These are phyloP conservation scores for Archips crataeganus DNA, from an alignment of 2,888 invertebrate species.

Conservation along the genomic window DNA sequence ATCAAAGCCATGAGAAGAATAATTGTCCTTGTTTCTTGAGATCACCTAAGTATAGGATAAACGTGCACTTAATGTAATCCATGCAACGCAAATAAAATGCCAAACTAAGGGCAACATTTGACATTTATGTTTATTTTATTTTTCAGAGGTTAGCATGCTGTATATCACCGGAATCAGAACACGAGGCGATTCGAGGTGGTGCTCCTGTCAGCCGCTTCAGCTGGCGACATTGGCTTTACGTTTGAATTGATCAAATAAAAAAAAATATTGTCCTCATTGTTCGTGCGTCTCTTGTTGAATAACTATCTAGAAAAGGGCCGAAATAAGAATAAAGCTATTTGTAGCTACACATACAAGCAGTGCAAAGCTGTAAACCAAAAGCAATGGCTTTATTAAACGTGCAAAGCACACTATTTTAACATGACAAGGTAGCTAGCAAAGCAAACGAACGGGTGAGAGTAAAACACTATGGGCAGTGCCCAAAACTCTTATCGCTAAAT, in stretches of 20 bases:
- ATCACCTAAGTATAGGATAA: no score
- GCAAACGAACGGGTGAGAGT: not conserved
- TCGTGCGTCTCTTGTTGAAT: not conserved
- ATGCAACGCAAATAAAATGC: no score
- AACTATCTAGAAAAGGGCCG: not conserved
- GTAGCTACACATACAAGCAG: not conserved
- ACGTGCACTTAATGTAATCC: no score
- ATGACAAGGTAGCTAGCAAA: not conserved
- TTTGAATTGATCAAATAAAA: conserved; percentile 69
- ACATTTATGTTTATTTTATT: not conserved
- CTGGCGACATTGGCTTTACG: conserved; percentile 89
- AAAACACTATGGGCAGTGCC: not conserved
- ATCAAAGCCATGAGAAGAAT: no score
- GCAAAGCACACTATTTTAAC: no score
- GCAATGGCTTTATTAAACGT: no score
- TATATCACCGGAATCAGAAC: conserved; percentile 88
- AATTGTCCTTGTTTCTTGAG: no score
- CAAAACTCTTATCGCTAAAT: not conserved
- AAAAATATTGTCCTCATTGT: not conserved
- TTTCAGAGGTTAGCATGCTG: conserved; percentile 87
- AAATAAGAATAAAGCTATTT: not conserved
- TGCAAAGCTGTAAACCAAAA: not conserved
- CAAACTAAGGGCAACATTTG: no score
- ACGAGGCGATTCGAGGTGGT: conserved; percentile 87
- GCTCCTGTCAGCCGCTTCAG: conserved; percentile 87